Evolutionary conservation across 2,888 invertebrate genomes (phyloP).

Genomic region (Lithophane socia): DNA sequence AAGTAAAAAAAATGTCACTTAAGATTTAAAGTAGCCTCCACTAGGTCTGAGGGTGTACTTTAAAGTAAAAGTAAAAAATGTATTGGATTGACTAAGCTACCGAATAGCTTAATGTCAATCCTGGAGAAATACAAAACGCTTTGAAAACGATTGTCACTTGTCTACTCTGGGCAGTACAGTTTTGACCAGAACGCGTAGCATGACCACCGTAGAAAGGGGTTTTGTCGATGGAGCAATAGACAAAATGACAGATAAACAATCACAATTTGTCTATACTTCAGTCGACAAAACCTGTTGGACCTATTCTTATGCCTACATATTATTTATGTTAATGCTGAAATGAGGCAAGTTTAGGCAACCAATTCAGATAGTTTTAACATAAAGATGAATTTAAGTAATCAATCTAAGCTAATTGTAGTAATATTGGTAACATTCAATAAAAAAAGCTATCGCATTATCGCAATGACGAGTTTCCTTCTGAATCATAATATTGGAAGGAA

Average conservation of each 20-base stretch:
- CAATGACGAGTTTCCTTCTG: conserved; percentile 22
- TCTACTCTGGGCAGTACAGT: background rate
- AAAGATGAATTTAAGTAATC: background rate
- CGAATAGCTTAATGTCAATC: background rate
- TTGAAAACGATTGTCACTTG: background rate
- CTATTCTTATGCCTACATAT: background rate
- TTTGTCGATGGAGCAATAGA: no score
- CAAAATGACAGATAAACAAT: no score
- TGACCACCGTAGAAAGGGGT: no score
- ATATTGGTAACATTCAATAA: background rate
- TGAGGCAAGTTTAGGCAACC: background rate
- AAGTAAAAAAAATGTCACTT: background rate
- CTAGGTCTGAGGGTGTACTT: background rate
- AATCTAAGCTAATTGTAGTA: background rate
- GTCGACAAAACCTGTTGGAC: no score
- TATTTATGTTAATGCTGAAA: background rate
- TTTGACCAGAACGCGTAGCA: no score
- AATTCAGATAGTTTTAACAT: background rate
- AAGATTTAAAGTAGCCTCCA: background rate
- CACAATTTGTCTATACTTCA: no score
- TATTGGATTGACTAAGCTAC: background rate
- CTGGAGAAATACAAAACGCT: background rate
- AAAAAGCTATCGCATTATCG: conserved; percentile 27
- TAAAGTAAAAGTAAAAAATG: background rate
- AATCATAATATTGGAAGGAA: conserved; percentile 41